Conservation (phyloP, 2,797 vertebrate species). For the Rallus crepitans region DNA sequence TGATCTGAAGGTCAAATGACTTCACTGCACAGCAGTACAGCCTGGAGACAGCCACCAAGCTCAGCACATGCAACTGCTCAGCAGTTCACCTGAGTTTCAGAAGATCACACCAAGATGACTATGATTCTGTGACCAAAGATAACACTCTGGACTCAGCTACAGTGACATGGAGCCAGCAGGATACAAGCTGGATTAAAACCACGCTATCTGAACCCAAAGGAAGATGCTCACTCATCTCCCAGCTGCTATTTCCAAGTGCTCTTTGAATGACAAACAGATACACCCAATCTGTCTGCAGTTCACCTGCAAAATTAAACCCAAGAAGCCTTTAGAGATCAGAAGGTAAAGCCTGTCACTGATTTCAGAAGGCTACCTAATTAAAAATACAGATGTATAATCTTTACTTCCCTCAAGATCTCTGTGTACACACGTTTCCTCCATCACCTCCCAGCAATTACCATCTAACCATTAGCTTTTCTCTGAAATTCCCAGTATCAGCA, state of each 20-base stretch:
- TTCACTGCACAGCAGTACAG: neutral
- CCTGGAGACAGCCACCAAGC: neutral
- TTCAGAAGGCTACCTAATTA: neutral
- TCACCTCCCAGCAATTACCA: neutral
- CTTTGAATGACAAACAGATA: neutral
- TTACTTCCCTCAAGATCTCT: neutral
- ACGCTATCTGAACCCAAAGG: neutral
- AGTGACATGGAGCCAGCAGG: neutral
- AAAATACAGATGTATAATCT: neutral
- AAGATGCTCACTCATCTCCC: neutral
- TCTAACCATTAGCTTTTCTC: neutral
- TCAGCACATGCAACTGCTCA: neutral
- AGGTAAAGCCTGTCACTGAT: neutral
- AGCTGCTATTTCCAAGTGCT: neutral
- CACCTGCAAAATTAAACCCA: constrained; percentile 12
- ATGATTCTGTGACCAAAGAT: neutral
- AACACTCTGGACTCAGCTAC: neutral
- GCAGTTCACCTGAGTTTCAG: neutral
- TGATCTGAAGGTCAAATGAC: neutral
- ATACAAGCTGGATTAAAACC: neutral
- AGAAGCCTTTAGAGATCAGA: constrained; percentile 19
- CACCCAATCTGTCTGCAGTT: neutral
- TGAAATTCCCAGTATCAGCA: neutral
- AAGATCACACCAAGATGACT: neutral
- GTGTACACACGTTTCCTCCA: neutral